These are phyloP conservation scores for Sussaba pulchella DNA, from an alignment of 2,888 invertebrate species.

Conservation along the genomic window DNA sequence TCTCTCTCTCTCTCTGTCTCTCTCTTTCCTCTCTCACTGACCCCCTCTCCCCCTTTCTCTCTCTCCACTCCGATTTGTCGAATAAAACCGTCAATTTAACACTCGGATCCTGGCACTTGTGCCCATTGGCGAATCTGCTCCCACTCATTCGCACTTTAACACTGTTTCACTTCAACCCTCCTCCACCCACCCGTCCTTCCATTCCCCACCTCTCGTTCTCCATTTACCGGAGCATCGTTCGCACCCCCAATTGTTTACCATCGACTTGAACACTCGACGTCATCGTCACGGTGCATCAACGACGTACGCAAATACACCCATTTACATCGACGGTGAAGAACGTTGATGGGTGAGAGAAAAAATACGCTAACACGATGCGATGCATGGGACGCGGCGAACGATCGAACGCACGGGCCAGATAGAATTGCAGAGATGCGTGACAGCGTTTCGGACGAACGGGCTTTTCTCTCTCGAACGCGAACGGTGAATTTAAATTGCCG, in stretches of 20 bases:
- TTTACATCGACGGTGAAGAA: conserved; percentile 57
- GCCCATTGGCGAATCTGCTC: conserved; percentile 50
- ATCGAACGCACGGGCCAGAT: conserved; percentile 4
- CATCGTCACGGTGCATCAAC: conserved; percentile 60
- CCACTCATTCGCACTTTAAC: conserved; percentile 33
- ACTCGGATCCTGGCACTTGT: conserved; percentile 66
- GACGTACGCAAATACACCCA: conserved; percentile 62
- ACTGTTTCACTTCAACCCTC: conserved; percentile 14
- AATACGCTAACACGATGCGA: not conserved
- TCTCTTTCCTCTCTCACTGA: conserved; percentile 15
- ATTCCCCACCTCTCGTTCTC: conserved; percentile 2
- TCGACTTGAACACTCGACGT: conserved; percentile 58
- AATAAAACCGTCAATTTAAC: conserved; percentile 68
- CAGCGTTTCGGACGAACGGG: conserved; percentile 50
- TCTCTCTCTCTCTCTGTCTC: not conserved
- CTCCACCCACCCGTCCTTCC: conserved; percentile 20
- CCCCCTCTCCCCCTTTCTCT: conserved; percentile 5
- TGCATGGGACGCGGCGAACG: not conserved
- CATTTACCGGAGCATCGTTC: conserved; percentile 62
- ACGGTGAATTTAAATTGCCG: conserved; percentile 66
- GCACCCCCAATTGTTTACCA: conserved; percentile 67
- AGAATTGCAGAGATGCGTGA: conserved; percentile 24
- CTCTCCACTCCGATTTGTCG: conserved; percentile 62
- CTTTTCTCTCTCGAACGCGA: conserved; percentile 34
- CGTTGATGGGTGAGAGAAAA: conserved; percentile 30